Conservation (phyloP, 2,888 invertebrate species). For the Latrodectus elegans region DNA sequence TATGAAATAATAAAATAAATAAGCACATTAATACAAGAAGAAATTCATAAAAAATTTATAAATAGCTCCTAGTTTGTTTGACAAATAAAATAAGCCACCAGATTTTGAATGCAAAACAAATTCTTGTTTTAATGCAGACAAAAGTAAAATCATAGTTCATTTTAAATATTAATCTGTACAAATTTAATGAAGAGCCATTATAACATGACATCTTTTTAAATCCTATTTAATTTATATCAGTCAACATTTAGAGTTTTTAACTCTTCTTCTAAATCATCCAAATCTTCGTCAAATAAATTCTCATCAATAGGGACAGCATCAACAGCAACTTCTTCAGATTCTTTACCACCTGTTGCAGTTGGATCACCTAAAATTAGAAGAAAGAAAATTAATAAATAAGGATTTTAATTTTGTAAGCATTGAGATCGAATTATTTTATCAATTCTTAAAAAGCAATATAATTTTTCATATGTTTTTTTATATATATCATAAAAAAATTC, state of each 20-base stretch:
- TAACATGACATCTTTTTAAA: constrained; percentile 35
- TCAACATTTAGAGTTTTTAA: constrained; percentile 79
- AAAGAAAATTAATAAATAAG: not conserved
- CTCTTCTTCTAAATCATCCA: constrained; percentile 87
- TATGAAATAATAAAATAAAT: no score
- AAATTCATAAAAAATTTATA: no score
- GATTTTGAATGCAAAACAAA: constrained; percentile 39
- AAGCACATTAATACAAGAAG: no score
- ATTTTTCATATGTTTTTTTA: not conserved
- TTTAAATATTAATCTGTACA: constrained; percentile 57
- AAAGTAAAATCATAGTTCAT: constrained; percentile 29
- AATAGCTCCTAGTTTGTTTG: no score
- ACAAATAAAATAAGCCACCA: not conserved
- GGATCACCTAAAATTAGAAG: constrained; percentile 11
- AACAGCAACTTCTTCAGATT: constrained; percentile 71
- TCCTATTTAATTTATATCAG: constrained; percentile 24
- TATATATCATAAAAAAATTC: no score
- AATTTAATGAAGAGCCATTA: constrained; percentile 51
- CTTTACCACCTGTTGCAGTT: constrained; percentile 35
- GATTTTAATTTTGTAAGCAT: not conserved
- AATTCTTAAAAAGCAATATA: not conserved
- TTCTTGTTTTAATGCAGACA: constrained; percentile 12
- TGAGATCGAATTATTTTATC: not conserved
- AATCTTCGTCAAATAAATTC: constrained; percentile 88
- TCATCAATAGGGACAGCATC: constrained; percentile 87